Evolutionary conservation across 1,140 invertebrate species (phyloP), one percentile per base, ranked within the genome.

Genomic region (Thalassaphorura encarpata): DNA sequence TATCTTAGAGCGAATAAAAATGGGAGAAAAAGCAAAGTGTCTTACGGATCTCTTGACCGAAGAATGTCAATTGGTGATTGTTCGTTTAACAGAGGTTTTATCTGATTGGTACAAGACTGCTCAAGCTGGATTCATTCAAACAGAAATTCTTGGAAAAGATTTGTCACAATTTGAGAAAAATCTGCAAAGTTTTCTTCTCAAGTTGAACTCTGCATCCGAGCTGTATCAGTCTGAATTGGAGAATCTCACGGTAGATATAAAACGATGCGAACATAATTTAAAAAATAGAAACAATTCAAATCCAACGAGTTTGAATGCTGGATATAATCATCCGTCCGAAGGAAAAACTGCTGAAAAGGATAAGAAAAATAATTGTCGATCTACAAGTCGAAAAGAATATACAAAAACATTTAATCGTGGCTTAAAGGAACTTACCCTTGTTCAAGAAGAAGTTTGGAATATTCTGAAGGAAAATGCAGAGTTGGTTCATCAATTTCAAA

Each of bases 21-120:
- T 67, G 69, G 67, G 67, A 54, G 83, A 86, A 71, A 86, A 83
- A 0, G 81, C 81, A 8, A 78, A 80, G 42, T 74, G 80, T 53
- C 73, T 83, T 45, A 80, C 83, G 62, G 72, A 75, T 1, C 70
- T 87, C 49, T 70, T 85, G 42, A 75, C 82, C 58, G 72, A 71
- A 18, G 80, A 84, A 66, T 83, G 82, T 54, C 73, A 76, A 60
- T 79, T 82, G 11, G 74, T 79, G 2, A 80, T 84, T 23, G 76
- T 76, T 21, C 80, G 81, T 48, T 71, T 83, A 16, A 82, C 82
- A 1, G 84, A 86, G 66, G 79, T 78, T 64, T 71, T 86, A 33
- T 83, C 83, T 5, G 85, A 88, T 71, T 87, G 85, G 84, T 87
- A 85, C 67, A 87, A 87, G 74, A 84, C 84, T 73, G 84, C 84